A percentile compares a stretch with the other conserved stretches of the same genome.
Conservation (phyloP, 2,797 vertebrate species). For the Lateolabrax maculatus region DNA sequence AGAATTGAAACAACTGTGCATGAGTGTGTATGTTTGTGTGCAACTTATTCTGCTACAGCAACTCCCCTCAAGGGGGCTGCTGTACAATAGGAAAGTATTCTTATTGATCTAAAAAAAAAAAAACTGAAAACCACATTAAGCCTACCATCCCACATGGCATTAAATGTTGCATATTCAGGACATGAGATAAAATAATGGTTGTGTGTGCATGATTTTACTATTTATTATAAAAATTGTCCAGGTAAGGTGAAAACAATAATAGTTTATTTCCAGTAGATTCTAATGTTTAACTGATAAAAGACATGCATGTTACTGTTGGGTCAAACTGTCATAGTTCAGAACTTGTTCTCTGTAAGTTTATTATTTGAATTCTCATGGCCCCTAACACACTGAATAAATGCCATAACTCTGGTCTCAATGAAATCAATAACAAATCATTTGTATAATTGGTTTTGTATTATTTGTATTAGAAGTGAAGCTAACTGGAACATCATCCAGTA, state of each 20-base stretch:
- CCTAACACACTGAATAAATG: neutral
- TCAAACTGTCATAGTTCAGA: neutral
- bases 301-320: neutral
- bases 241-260: neutral
- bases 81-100: constrained; percentile 9
- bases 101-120: constrained; percentile 13
- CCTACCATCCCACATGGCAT: neutral
- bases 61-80: neutral
- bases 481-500: neutral
- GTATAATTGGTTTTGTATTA: too few relatives aligned
- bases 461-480: too few relatives aligned
- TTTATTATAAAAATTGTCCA: neutral
- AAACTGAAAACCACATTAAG: neutral
- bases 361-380: neutral
- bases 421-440: constrained; percentile 17
- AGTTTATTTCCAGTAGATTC: neutral
- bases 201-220: neutral
- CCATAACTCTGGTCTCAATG: neutral
- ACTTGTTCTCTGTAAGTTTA: neutral
- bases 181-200: neutral
- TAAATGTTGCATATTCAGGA: neutral
- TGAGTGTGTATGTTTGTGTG: neutral
- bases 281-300: neutral
- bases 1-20: constrained; percentile 8
- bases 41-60: neutral